These are phyloP conservation scores for Protonemura montana DNA, from an alignment of 2,888 invertebrate species.

Conservation along the genomic window DNA sequence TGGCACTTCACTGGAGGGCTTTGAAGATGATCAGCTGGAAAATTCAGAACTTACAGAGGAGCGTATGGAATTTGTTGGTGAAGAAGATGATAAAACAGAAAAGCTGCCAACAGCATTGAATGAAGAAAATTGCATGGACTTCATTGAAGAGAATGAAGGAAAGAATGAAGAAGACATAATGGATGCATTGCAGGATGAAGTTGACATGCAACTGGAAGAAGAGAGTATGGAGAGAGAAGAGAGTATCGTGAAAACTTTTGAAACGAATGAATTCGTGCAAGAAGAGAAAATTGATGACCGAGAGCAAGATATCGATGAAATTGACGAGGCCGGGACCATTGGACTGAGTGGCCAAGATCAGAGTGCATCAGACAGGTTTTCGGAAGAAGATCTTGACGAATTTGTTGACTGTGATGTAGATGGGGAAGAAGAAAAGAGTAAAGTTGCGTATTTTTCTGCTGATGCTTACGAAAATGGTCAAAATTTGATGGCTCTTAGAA, in stretches of 20 bases:
- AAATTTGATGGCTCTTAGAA: background rate
- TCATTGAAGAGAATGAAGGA: background rate
- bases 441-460: background rate
- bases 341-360: background rate
- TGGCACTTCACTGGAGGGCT: background rate
- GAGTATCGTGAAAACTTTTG: background rate
- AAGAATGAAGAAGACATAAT: background rate
- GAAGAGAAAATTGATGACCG: background rate
- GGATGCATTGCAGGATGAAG: background rate
- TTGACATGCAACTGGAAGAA: background rate
- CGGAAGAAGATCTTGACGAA: background rate
- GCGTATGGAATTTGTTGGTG: background rate
- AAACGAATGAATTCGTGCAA: background rate
- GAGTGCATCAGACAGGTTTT: background rate
- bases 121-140: background rate
- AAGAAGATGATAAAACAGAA: background rate
- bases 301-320: background rate
- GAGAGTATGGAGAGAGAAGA: background rate
- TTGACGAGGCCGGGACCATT: background rate
- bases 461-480: background rate
- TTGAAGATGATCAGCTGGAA: no score
- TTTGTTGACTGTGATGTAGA: background rate
- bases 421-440: background rate
- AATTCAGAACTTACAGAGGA: background rate
- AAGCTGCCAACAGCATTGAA: background rate